Conservation (phyloP, 1,140 invertebrate species). For the Matsumurasca onukii region DNA sequence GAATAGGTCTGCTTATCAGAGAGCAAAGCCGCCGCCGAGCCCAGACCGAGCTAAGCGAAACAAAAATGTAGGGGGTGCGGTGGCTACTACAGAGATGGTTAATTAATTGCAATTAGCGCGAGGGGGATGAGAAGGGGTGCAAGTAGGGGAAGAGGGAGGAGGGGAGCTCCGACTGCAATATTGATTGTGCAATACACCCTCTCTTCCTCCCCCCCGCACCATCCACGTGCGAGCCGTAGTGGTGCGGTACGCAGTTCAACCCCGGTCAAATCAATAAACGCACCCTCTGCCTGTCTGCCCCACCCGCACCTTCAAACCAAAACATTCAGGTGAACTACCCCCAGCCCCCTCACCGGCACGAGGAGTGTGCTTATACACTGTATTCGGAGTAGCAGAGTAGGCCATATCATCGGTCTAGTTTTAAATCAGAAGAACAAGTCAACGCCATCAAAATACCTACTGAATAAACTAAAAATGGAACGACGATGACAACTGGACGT, state of each 20-base stretch:
- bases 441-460: too few species aligned
- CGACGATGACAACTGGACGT: too few species aligned
- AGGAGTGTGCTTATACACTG: too few species aligned
- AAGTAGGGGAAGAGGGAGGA: not conserved
- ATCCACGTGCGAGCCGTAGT: not conserved
- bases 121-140: not conserved
- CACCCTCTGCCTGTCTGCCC: not conserved
- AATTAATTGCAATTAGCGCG: slow-evolving; percentile 19
- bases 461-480: too few species aligned
- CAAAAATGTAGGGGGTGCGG: not conserved
- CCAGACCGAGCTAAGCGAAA: too few species aligned
- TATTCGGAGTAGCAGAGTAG: too few species aligned
- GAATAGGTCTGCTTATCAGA: too few species aligned
- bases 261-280: slow-evolving; percentile 23
- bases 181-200: not conserved
- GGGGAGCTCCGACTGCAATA: slow-evolving; percentile 1
- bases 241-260: slow-evolving; percentile 7
- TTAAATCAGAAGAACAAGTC: too few species aligned
- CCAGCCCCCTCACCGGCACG: too few species aligned
- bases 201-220: not conserved
- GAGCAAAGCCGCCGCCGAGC: too few species aligned
- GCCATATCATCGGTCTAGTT: too few species aligned
- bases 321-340: too few species aligned
- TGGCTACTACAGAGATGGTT: not conserved
- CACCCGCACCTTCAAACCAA: not conserved